These are phyloP conservation scores for Arbacia lixula DNA, from an alignment of 53 echinoderm and acorn worm species.

Conservation along the genomic window DNA sequence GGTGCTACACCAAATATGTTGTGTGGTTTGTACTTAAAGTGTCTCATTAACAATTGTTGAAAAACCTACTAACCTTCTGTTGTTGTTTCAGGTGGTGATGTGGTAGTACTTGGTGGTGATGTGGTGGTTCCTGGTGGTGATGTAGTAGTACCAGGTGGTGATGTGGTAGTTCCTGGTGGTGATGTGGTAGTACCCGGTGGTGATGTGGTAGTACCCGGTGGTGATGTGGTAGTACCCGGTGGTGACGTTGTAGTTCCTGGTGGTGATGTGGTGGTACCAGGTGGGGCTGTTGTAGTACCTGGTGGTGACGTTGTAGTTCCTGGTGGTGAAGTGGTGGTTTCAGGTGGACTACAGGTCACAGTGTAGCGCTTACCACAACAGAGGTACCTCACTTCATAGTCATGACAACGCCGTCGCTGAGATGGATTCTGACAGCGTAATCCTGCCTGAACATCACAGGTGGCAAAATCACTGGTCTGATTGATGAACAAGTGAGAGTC, in stretches of 20 bases:
- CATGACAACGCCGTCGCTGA: background rate
- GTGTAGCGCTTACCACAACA: constrained; percentile 21
- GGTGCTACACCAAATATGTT: too few species aligned
- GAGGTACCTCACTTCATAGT: constrained; percentile 29
- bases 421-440: background rate
- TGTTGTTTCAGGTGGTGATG: background rate
- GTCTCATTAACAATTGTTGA: too few species aligned
- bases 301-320: background rate
- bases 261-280: constrained; percentile 12
- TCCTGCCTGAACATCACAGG: background rate
- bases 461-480: constrained; percentile 14
- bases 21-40: too few species aligned
- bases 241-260: background rate
- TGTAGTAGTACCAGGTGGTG: background rate
- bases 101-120: background rate
- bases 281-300: constrained; percentile 4
- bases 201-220: background rate
- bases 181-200: background rate
- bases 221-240: background rate
- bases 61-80: too few species aligned
- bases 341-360: constrained; percentile 3
- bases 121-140: background rate
- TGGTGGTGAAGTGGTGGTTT: background rate
- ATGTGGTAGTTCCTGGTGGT: background rate
- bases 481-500: constrained; percentile 13